phyloP scores from a whole-genome alignment of 2,888 invertebrate genomes.

The Agrochola litura region DNA sequence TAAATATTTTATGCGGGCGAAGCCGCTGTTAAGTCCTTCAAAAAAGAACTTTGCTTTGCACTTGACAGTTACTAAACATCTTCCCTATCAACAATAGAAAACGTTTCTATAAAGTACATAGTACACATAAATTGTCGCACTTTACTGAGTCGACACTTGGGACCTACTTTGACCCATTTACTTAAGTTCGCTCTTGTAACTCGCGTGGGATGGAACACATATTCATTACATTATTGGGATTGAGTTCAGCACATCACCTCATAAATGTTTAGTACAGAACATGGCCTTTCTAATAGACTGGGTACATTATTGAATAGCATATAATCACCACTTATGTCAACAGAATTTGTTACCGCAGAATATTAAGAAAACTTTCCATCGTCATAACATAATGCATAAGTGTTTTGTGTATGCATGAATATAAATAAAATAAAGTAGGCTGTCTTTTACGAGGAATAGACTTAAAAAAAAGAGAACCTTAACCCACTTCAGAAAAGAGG shows the following conservation, averaged over 20 bases:
- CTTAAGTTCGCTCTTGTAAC: slow-evolving; percentile 55
- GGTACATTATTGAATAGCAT: slow-evolving; percentile 34
- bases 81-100: slow-evolving; percentile 16
- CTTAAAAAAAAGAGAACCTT: no score
- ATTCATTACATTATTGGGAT: slow-evolving; percentile 58
- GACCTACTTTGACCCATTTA: slow-evolving; percentile 54
- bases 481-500: no score
- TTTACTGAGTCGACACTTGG: slow-evolving; percentile 51
- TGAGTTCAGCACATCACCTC: slow-evolving; percentile 43
- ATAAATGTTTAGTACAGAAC: slow-evolving; percentile 49
- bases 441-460: no score
- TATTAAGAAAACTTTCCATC: slow-evolving; percentile 2
- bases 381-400: neutral
- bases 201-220: slow-evolving; percentile 50
- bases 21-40: neutral
- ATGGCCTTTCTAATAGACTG: slow-evolving; percentile 34
- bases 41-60: neutral
- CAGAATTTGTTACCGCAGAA: neutral
- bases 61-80: neutral
- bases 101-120: slow-evolving; percentile 13
- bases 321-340: slow-evolving; percentile 18
- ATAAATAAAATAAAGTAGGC: neutral
- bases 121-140: slow-evolving; percentile 46
- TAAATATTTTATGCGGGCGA: no score
- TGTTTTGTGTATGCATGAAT: neutral